Evolutionary conservation across 2,888 invertebrate genomes (phyloP).

Genomic region (Ichneumon xanthorius): DNA sequence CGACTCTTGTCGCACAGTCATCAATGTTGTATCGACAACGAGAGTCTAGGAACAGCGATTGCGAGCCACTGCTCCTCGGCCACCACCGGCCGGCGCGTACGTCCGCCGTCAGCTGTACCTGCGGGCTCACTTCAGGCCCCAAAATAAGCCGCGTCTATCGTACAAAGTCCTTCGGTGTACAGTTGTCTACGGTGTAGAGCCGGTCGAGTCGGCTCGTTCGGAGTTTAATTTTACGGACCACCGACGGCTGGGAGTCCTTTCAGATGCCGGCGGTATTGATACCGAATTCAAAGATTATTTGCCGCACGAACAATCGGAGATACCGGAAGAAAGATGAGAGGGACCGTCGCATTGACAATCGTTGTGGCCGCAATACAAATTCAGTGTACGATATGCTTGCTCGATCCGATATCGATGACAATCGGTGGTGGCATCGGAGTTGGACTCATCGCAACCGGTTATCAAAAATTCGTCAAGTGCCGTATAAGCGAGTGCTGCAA

Average conservation of each 20-base stretch:
- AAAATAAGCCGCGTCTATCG: background rate
- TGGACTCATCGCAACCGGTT: conserved; percentile 43
- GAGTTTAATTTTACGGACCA: background rate
- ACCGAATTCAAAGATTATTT: background rate
- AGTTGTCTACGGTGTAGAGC: background rate
- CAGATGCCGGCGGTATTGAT: no score
- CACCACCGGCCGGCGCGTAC: background rate
- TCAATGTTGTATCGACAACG: background rate
- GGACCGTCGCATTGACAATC: conserved; percentile 7
- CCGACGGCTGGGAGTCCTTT: no score
- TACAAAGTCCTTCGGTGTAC: no score
- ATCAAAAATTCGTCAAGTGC: conserved; percentile 83
- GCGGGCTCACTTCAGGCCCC: background rate
- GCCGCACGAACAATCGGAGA: background rate
- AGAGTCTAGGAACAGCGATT: background rate
- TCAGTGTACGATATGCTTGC: conserved; percentile 48
- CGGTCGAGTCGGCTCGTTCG: background rate
- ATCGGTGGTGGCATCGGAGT: conserved; percentile 20
- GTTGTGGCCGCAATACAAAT: conserved; percentile 51
- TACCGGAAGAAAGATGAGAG: conserved; percentile 26
- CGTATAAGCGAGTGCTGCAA: conserved; percentile 88
- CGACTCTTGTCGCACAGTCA: background rate
- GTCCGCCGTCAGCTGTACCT: background rate
- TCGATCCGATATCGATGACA: conserved; percentile 77
- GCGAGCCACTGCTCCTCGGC: background rate